Base-by-base conservation (phyloP, 2,797 vertebrate genomes). In the Acanthurus tractus region DNA sequence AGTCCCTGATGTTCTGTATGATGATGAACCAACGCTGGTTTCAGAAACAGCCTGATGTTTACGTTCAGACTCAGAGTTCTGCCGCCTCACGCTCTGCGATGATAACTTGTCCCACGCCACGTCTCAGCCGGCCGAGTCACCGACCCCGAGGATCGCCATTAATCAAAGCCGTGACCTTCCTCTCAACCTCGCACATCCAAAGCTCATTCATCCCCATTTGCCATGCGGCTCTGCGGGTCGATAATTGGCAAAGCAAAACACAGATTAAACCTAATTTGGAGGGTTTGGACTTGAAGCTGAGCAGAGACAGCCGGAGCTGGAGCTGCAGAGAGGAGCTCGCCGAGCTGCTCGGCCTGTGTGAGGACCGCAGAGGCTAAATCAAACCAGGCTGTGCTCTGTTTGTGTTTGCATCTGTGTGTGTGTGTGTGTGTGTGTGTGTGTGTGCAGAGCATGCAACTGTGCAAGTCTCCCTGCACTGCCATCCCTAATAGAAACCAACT, bases 211-310 rank as follows among this genome's bases (percentile, higher is more conserved):
- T 91, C 81, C 91, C 84, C 80, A 88, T 91, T 93, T 92, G 90
- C 91, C 88, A 89, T 82, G 84, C 79, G 75, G 78, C 87, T 90
- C 85, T 87, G 83, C 14, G 70, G 93, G 89, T 81, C 69, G 89
- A 91, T 90, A 93, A 93, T 92, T 94, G 92, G 87, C 87, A 90
- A 92, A 94, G 88, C 88, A 91, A 93, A 93, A 93, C 93, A 92
- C 82, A 92, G 89, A 93, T 93, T 94, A 91, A 90, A 89, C 86
- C 88, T 86, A 94, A 92, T 91, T 91, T 92, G 83, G 86, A 91
- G 65, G 86, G 80, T 93, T 90, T 85, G 68, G 74, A 68, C 80
- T 92, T 93, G 93, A 94, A 87, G 89, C 78, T 92, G 74, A 86
- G 82, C 92, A 93, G 92, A 93, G 86, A 84, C 86, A 76, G 85